Conservation (phyloP, 2,888 invertebrate species). For the Oscheius sp. region DNA sequence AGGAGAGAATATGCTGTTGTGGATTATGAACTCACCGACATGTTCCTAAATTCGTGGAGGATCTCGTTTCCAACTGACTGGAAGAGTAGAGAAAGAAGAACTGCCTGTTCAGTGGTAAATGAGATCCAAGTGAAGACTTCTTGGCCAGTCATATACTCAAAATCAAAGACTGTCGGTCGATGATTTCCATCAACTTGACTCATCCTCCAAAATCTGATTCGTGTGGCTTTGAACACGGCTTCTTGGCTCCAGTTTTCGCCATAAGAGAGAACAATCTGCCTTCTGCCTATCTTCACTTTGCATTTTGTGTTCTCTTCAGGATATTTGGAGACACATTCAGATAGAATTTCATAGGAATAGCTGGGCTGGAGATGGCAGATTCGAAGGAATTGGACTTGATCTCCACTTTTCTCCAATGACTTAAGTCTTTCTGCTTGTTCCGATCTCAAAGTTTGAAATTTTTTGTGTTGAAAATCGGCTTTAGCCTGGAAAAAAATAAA, state of each 20-base stretch:
- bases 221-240: constrained; percentile 88
- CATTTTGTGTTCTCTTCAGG: constrained; percentile 71
- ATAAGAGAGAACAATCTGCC: constrained; percentile 56
- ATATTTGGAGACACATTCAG: constrained; percentile 70
- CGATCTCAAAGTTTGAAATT: constrained; percentile 4
- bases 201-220: constrained; percentile 96
- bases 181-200: constrained; percentile 43
- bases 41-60: constrained; percentile 71
- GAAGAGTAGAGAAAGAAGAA: constrained; percentile 92
- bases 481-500: constrained; percentile 30
- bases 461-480: constrained; percentile 20
- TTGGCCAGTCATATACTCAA: constrained; percentile 61
- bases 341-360: constrained; percentile 87
- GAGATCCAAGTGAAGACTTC: constrained; percentile 86
- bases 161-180: constrained; percentile 48
- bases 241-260: constrained; percentile 74
- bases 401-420: constrained; percentile 33
- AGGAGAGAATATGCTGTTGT: not conserved
- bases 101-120: constrained; percentile 79
- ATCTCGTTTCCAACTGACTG: constrained; percentile 92
- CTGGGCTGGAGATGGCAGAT: constrained; percentile 84
- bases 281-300: constrained; percentile 81
- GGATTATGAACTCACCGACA: constrained; percentile 66
- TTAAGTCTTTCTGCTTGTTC: constrained; percentile 36
- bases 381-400: constrained; percentile 80